These are phyloP conservation scores for Tragelaphus eurycerus DNA, from an alignment of 2,797 vertebrate genomes.

Conservation along the genomic window DNA sequence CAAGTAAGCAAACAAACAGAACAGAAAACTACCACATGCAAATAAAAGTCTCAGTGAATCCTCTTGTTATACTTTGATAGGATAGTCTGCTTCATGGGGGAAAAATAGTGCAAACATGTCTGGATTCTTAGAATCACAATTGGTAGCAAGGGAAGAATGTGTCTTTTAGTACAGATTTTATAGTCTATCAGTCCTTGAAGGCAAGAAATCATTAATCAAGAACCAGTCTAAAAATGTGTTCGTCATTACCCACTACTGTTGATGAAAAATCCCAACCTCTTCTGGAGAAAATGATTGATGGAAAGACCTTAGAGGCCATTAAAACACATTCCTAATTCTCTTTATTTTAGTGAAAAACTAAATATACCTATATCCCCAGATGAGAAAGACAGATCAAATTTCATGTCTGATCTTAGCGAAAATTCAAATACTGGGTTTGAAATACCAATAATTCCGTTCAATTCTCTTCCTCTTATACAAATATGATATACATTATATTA, in stretches of 20 bases:
- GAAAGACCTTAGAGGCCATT: not conserved
- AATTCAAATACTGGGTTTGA: constrained; percentile 57
- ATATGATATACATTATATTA: not conserved
- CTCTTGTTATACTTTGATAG: constrained; percentile 7
- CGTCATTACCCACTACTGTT: constrained; percentile 7
- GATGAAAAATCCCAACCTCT: constrained; percentile 38
- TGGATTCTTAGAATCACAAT: constrained; percentile 47
- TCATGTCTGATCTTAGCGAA: not conserved
- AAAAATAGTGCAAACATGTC: not conserved
- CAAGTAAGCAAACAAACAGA: constrained; percentile 4
- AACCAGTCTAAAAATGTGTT: constrained; percentile 43
- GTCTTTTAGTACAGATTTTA: constrained; percentile 54
- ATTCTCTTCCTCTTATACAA: constrained; percentile 33
- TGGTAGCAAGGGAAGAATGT: constrained; percentile 27
- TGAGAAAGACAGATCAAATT: constrained; percentile 46
- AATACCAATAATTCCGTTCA: constrained; percentile 44
- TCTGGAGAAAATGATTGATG: constrained; percentile 41
- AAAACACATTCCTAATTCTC: constrained; percentile 23
- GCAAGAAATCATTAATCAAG: constrained; percentile 51
- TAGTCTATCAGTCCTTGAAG: constrained; percentile 43
- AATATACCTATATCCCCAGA: constrained; percentile 36
- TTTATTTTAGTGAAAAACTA: constrained; percentile 61
- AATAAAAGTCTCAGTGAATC: constrained; percentile 23
- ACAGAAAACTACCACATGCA: constrained; percentile 1
- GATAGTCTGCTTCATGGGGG: constrained; percentile 17